Base-by-base conservation (phyloP, 1,140 invertebrate species). In the Hyles vespertilio region DNA sequence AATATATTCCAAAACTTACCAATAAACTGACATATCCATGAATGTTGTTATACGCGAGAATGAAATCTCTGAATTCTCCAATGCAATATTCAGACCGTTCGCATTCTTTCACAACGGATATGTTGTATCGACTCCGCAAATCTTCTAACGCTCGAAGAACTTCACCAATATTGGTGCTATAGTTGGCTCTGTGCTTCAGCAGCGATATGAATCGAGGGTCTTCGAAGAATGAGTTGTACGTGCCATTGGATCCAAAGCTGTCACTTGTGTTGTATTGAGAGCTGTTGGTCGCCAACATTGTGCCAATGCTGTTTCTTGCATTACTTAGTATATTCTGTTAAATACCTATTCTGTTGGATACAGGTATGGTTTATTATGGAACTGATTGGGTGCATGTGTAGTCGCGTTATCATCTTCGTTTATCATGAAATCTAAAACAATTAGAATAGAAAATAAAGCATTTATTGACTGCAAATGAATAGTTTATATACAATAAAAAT, bases 1-100 rank as follows among this genome's bases (percentile, higher is more conserved):
- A 4, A 32, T 8, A 51, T 50, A 32, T 3, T 34, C 12, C 3
- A 22, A 49, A 12, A 67, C 85, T 83, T 61, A 88, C 85, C 76
- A 88, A 67, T 48, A 87, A 67, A 59, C 83, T 88, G 51, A 88
- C 80, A 54, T 88, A 88, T 70, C 79, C 85, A 52, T 88, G 85
- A 43, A 87, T 75, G 61, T 70, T 78, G 54, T 88, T 88, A 57
- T 88, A 88, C 0, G 75, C 82, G 5, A 85, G 63, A n/a, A 88
- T 63, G 44, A 85, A 65, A 56, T 87, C 80, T 22, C 79, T 56
- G 45, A 81, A 79, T 56, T 85, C 77, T 4, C 85, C 83, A 3
- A 75, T 74, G 55, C 85, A 88, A 64, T 88, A 86, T 52, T 83
- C 79, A 3, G 77, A 74, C 6, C 68, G 70, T 40, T 82, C 75